These are phyloP conservation scores for Cyphomyrus plagiostoma DNA, from an alignment of 2,113 vertebrate genomes.

Conservation along the genomic window DNA sequence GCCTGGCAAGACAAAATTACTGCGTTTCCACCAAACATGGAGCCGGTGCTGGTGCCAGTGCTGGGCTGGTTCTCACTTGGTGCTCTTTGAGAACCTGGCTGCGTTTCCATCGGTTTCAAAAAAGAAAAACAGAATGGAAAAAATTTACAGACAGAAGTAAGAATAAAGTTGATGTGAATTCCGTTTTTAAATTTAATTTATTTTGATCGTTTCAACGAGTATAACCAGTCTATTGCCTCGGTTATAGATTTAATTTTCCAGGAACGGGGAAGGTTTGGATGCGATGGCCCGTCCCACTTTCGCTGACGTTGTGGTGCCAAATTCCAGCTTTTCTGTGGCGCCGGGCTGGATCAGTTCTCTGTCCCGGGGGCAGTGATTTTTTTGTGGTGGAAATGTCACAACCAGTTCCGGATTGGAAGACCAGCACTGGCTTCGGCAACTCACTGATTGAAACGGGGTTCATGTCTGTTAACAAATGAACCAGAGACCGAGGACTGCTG, in stretches of 20 bases:
- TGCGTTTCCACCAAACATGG: neutral
- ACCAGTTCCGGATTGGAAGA: neutral
- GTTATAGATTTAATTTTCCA: neutral
- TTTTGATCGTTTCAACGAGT: neutral
- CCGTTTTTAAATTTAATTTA: neutral
- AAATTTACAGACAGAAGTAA: neutral
- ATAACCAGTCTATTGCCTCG: too few relatives aligned
- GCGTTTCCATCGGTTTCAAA: neutral
- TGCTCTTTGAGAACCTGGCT: neutral
- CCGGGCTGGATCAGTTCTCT: neutral
- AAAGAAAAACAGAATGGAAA: neutral
- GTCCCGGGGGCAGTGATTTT: neutral
- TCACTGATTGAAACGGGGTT: neutral
- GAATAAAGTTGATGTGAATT: neutral
- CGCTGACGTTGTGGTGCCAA: neutral
- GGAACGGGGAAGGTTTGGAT: neutral
- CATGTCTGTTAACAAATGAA: conserved; percentile 20
- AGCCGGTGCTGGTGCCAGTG: neutral
- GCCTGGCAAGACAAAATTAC: neutral
- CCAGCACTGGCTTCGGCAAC: too few relatives aligned
- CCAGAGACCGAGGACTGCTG: neutral
- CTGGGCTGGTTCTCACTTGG: neutral
- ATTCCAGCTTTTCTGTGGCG: neutral
- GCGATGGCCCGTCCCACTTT: neutral
- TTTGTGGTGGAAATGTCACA: neutral